Evolutionary conservation across 2,797 vertebrate species (phyloP).

Genomic region (Melopsittacus undulatus): DNA sequence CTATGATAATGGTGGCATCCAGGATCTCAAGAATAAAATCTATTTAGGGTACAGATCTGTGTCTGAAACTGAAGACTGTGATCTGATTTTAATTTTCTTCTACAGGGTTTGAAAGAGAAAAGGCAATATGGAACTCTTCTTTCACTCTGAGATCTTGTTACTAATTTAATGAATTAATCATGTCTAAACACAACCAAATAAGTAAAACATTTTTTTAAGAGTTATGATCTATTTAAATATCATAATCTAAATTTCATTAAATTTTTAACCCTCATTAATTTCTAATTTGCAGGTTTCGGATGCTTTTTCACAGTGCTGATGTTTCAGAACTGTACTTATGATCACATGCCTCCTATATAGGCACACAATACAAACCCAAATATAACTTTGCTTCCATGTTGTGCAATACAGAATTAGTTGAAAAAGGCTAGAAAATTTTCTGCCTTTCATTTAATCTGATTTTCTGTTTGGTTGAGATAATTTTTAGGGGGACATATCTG

Average conservation of each 20-base stretch:
- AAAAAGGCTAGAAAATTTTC: background rate
- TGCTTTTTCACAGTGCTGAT: background rate
- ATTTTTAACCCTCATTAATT: constrained; percentile 56
- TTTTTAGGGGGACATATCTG: background rate
- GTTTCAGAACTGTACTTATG: background rate
- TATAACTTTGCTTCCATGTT: background rate
- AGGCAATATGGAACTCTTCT: background rate
- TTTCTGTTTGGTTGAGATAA: background rate
- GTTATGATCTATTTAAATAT: constrained; percentile 49
- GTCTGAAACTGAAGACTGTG: background rate
- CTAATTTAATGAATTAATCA: constrained; percentile 42
- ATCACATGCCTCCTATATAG: background rate
- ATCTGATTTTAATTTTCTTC: background rate
- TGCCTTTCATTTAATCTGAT: background rate
- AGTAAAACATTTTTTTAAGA: constrained; percentile 24
- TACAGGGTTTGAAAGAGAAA: background rate
- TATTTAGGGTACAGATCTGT: background rate
- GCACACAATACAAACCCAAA: background rate
- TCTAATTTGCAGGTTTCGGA: constrained; percentile 27
- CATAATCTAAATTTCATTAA: constrained; percentile 42
- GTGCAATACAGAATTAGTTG: background rate
- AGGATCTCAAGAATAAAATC: background rate
- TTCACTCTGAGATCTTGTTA: background rate
- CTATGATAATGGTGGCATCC: background rate
- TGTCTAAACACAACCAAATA: constrained; percentile 10